phyloP scores from a whole-genome alignment of 2,888 invertebrate genomes.

The Perizoma affinitatum region DNA sequence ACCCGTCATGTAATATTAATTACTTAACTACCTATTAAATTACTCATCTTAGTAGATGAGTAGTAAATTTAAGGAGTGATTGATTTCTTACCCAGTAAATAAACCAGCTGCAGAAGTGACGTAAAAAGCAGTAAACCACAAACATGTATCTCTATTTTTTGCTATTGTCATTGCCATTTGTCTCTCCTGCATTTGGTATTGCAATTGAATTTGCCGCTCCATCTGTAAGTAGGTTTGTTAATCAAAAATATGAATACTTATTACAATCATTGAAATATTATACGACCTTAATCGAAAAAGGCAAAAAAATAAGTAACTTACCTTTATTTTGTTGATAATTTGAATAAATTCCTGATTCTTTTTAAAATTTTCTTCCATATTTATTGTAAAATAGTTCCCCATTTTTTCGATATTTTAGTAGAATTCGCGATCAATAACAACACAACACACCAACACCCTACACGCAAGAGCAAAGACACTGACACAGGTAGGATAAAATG shows the following conservation, averaged over 20 bases:
- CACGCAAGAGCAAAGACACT: no score
- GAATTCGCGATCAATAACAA: conserved; percentile 12
- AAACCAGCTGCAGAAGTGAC: conserved; percentile 80
- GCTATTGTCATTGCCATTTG: conserved; percentile 89
- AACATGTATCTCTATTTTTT: conserved; percentile 87
- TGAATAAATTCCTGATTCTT: conserved; percentile 89
- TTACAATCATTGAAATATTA: neutral
- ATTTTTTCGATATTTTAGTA: conserved; percentile 54
- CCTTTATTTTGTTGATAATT: conserved; percentile 87
- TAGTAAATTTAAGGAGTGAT: no score
- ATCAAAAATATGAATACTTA: neutral
- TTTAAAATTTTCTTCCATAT: conserved; percentile 87
- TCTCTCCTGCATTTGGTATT: conserved; percentile 90
- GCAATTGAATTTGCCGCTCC: conserved; percentile 92
- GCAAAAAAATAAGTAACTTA: conserved; percentile 44
- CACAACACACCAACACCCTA: neutral
- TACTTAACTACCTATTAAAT: no score
- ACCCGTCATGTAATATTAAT: no score
- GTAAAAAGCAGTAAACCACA: conserved; percentile 89
- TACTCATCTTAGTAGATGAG: no score
- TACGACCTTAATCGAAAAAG: no score
- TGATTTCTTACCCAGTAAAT: conserved; percentile 72
- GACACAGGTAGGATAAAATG: no score
- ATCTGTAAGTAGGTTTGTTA: conserved; percentile 71
- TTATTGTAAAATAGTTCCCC: conserved; percentile 84